These are phyloP conservation scores for Apotomis betuletana DNA, from an alignment of 2,888 invertebrate genomes.

Conservation along the genomic window DNA sequence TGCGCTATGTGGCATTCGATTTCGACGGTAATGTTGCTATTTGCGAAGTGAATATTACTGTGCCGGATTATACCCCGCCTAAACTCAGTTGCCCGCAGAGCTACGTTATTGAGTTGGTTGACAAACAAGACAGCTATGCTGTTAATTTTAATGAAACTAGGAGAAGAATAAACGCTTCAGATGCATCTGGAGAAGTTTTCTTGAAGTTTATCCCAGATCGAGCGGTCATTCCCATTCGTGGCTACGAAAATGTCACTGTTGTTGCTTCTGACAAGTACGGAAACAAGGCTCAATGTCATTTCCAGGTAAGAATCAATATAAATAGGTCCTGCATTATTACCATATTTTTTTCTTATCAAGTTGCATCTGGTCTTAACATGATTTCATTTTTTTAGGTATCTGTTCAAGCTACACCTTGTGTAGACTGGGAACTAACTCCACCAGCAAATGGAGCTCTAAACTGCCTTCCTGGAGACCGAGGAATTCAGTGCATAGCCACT, in stretches of 20 bases:
- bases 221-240: constrained; percentile 92
- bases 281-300: constrained; percentile 94
- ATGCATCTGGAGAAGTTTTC: constrained; percentile 93
- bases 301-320: constrained; percentile 85
- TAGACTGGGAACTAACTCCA: constrained; percentile 95
- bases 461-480: constrained; percentile 91
- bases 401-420: constrained; percentile 96
- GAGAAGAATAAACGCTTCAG: constrained; percentile 91
- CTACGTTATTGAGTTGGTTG: constrained; percentile 95
- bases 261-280: constrained; percentile 93
- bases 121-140: constrained; percentile 93
- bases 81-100: constrained; percentile 95
- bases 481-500: constrained; percentile 94
- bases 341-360: neutral
- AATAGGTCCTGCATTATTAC: neutral
- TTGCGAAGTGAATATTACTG: constrained; percentile 97
- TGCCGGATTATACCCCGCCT: constrained; percentile 96
- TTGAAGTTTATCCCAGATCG: constrained; percentile 92
- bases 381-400: constrained; percentile 83
- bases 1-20: constrained; percentile 98
- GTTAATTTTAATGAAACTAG: constrained; percentile 96
- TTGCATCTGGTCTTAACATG: neutral
- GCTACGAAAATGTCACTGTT: constrained; percentile 96
- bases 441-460: constrained; percentile 95
- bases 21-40: constrained; percentile 98